phyloP scores from a whole-genome alignment of 1,140 invertebrate genomes.

The Macrocentrus cingulum region DNA sequence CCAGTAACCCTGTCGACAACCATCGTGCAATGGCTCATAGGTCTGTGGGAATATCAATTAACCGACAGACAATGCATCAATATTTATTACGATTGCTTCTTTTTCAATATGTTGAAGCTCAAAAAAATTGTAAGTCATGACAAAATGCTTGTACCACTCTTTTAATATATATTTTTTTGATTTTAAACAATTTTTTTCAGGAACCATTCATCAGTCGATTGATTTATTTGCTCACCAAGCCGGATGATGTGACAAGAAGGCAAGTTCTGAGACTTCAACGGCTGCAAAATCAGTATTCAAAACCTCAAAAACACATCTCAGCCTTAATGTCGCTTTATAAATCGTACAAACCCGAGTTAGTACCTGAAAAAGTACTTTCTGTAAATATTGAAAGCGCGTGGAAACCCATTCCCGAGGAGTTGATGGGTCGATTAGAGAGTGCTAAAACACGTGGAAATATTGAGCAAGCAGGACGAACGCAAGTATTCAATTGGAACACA shows the following conservation, averaged over 20 bases:
- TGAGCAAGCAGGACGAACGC: conserved; percentile 14
- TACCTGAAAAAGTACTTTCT: conserved; percentile 50
- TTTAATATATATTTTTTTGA: conserved; percentile 19
- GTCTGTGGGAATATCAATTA: conserved; percentile 46
- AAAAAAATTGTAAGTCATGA: conserved; percentile 39
- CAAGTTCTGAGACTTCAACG: conserved; percentile 42
- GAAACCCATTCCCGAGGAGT: conserved; percentile 43
- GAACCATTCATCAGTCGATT: conserved; percentile 41
- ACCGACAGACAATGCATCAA: conserved; percentile 41
- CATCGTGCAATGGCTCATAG: conserved; percentile 47
- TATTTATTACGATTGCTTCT: conserved; percentile 48
- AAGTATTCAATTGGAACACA: conserved; percentile 38
- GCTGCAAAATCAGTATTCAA: conserved; percentile 32
- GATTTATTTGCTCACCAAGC: conserved; percentile 50
- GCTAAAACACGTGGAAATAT: conserved; percentile 37
- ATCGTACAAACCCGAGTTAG: conserved; percentile 55
- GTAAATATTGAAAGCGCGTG: conserved; percentile 52
- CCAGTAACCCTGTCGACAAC: conserved; percentile 32
- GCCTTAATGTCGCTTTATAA: conserved; percentile 54
- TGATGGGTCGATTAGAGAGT: conserved; percentile 42
- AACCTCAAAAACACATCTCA: conserved; percentile 40
- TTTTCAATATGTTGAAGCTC: conserved; percentile 39
- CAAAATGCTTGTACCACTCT: neutral
- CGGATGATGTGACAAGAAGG: conserved; percentile 51
- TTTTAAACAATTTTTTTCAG: conserved; percentile 31